Evolutionary conservation across 2,888 invertebrate genomes (phyloP), one percentile per base, ranked within the genome.

Genomic region (Eulithis testata): DNA sequence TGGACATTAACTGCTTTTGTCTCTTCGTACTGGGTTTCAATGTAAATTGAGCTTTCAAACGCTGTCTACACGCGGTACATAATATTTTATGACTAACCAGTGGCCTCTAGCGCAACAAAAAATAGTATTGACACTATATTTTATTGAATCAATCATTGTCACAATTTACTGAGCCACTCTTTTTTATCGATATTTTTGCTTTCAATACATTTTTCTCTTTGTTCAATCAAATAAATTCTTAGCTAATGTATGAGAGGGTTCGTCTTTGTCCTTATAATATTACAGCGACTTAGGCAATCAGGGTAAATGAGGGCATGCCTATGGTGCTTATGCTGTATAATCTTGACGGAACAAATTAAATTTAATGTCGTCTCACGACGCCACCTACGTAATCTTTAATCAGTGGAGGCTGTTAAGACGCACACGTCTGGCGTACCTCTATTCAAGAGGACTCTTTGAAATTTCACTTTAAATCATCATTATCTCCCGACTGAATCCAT

Each of bases 381-480:
- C 78, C 77, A 76, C 78, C 74, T 77, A 79, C 80, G 80, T 84
- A 80, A 86, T 84, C 83, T 83, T 85, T 82, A 85, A 86, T 84
- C 84, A 84, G 78, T 72, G 73, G 69, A 73, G 70, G 76, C 75
- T 74, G 76, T 83, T 80, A 83, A 82, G 76, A 75, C 76, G 73
- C 72, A 75, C 76, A 81, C 76, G 60, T 52, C 36, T 12, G 67
- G 75, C 77, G 84, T 84, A 82, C 84, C 82, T 85, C 40, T 86
- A 85, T 86, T 85, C 83, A 78, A 75, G 75, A 76, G 77, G 79
- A 87, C 87, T 87, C 87, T 86, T 87, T 88, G 86, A 87, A 88
- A 88, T 88, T 87, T 83, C 82, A 80, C 78, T 82, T 83, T 83
- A 87, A 87, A 88, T 86, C 40, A 40, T 9, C 31, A 31, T 31